Percentiles rank a stretch among this genome's conserved stretches.
Evolutionary conservation across 2,113 vertebrate species (phyloP).

Genomic region (Apus apus): DNA sequence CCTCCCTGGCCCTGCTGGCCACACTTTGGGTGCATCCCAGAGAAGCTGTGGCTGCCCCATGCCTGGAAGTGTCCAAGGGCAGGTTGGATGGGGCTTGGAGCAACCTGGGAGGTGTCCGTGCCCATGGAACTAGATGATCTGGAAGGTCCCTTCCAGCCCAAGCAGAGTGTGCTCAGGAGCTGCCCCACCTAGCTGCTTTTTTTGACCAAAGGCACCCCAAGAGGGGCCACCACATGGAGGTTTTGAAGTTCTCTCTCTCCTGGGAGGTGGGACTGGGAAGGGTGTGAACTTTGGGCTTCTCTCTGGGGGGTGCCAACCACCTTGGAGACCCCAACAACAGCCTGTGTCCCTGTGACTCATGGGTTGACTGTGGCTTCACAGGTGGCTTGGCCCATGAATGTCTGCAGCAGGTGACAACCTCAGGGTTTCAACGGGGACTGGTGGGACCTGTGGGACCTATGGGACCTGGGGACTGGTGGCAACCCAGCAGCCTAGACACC

Average conservation of each 20-base stretch:
- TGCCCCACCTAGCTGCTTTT: not conserved
- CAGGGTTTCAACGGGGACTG: not conserved
- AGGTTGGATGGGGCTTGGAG: too few relatives aligned
- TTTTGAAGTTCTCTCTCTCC: not conserved
- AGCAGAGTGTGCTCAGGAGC: not conserved
- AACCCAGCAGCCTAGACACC: too few relatives aligned
- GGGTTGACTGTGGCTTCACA: fast-evolving
- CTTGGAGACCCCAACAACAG: not conserved
- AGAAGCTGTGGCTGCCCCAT: too few relatives aligned
- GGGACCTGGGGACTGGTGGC: fast-evolving
- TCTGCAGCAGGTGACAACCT: not conserved
- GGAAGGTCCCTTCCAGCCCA: too few relatives aligned
- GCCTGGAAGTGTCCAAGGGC: too few relatives aligned
- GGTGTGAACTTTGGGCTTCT: not conserved
- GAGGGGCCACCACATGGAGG: not conserved
- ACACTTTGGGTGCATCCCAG: too few relatives aligned
- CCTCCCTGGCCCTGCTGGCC: too few relatives aligned
- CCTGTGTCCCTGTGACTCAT: not conserved
- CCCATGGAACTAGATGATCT: too few relatives aligned
- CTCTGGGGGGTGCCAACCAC: not conserved
- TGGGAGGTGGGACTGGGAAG: not conserved
- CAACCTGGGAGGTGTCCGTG: too few relatives aligned
- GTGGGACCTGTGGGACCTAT: not conserved
- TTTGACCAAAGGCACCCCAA: not conserved
- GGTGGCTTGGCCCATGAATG: not conserved